phyloP scores from a whole-genome alignment of 2,888 invertebrate genomes.

The Xanthia togata region DNA sequence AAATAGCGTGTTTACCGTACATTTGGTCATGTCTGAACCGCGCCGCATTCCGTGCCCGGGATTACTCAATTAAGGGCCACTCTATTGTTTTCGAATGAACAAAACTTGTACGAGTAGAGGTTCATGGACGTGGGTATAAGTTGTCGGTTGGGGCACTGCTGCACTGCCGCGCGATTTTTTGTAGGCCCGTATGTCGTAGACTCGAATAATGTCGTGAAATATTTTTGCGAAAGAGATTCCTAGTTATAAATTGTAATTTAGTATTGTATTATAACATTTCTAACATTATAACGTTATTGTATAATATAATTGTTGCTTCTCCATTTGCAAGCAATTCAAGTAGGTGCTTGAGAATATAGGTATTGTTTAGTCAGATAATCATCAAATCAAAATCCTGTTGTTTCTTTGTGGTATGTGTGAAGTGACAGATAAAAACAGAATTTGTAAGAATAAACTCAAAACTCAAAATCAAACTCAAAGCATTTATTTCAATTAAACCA shows the following conservation, averaged over 20 bases:
- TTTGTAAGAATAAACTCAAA: too few species aligned
- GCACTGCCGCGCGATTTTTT: not conserved
- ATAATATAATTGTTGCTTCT: not conserved
- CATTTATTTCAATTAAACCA: too few species aligned
- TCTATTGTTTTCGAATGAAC: slow-evolving; percentile 63
- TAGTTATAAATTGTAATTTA: not conserved
- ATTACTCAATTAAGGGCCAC: slow-evolving; percentile 66
- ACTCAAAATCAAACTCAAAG: too few species aligned
- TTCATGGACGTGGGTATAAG: slow-evolving; percentile 6
- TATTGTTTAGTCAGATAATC: not conserved
- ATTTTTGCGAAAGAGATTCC: not conserved
- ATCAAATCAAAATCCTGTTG: not conserved
- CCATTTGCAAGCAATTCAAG: not conserved
- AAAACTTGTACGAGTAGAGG: slow-evolving; percentile 40
- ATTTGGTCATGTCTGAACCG: slow-evolving; percentile 61
- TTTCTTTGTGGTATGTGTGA: not conserved
- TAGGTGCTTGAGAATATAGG: not conserved
- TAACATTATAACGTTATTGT: too few species aligned
- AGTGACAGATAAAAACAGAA: not conserved
- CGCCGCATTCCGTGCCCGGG: slow-evolving; percentile 58
- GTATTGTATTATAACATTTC: not conserved
- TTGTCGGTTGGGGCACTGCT: not conserved
- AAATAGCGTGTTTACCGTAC: slow-evolving; percentile 62
- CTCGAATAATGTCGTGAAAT: not conserved
- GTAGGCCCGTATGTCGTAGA: not conserved